Conservation (phyloP, 2,888 invertebrate genomes). For the Sisyra terminalis region DNA sequence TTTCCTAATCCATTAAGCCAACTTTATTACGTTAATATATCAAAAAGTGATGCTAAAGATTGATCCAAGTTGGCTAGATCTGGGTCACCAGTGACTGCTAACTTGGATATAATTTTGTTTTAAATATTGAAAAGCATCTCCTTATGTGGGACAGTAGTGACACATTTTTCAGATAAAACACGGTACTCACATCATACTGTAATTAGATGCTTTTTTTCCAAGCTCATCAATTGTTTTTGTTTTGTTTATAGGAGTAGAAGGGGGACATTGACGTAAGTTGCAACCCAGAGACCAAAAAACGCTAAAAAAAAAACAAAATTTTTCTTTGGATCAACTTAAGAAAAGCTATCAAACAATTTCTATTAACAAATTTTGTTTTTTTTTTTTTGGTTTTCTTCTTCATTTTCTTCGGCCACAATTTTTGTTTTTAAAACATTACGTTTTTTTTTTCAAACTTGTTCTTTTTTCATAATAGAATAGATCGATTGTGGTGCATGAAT, state of each 20-base stretch:
- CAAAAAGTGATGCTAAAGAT: too few species aligned
- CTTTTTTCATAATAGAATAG: neutral
- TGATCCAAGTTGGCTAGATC: too few species aligned
- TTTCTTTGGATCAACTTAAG: neutral
- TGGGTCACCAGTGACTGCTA: too few species aligned
- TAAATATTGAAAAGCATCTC: too few species aligned
- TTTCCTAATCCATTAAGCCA: too few species aligned
- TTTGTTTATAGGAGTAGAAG: constrained; percentile 14
- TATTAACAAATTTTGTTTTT: constrained; percentile 3
- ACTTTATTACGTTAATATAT: too few species aligned
- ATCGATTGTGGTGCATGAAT: neutral
- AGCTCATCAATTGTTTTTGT: constrained; percentile 11
- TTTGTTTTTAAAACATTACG: too few species aligned
- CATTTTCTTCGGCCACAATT: neutral
- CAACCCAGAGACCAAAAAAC: neutral
- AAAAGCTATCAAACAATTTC: too few species aligned
- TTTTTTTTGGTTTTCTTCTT: neutral
- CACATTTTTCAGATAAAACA: neutral
- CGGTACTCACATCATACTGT: neutral
- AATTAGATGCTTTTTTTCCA: neutral
- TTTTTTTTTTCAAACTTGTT: too few species aligned
- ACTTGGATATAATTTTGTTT: too few species aligned
- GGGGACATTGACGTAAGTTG: constrained; percentile 13
- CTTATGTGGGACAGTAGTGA: too few species aligned
- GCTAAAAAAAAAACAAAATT: constrained; percentile 1